Evolutionary conservation across 2,113 vertebrate species (phyloP).

Genomic region (Sceloporus undulatus): DNA sequence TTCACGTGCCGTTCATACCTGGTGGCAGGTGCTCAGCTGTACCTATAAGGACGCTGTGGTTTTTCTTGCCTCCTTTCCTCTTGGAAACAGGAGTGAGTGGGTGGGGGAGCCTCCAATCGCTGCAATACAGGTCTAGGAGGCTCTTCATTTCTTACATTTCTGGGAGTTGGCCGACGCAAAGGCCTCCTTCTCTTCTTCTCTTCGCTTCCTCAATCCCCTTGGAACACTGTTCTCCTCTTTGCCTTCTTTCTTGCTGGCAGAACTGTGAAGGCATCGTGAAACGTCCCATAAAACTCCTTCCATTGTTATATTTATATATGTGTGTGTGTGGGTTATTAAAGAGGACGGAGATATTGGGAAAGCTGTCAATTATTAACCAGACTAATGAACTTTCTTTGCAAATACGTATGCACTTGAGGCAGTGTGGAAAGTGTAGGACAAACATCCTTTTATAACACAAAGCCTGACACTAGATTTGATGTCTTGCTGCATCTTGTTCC

Average conservation of each 20-base stretch:
- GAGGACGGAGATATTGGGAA: background rate
- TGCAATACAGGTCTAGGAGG: background rate
- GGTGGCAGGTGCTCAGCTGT: background rate
- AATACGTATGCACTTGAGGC: background rate
- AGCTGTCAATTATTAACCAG: background rate
- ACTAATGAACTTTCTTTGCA: background rate
- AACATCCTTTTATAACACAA: background rate
- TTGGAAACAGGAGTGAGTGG: background rate
- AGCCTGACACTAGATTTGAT: no score
- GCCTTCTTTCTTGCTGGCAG: background rate
- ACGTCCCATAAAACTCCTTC: background rate
- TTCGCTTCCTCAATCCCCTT: background rate
- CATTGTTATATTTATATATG: background rate
- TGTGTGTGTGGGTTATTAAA: background rate
- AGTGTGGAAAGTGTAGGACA: background rate
- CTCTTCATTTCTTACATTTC: background rate
- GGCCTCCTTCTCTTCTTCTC: background rate
- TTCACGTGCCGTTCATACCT: slow-evolving; percentile 1
- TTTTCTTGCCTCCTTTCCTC: background rate
- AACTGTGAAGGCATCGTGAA: background rate
- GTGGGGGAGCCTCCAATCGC: no score
- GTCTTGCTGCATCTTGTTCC: background rate
- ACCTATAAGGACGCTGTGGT: background rate
- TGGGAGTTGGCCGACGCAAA: background rate
- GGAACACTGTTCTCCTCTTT: background rate